Base-by-base conservation (phyloP, 2,113 vertebrate species). In the Prietella phreatophila region DNA sequence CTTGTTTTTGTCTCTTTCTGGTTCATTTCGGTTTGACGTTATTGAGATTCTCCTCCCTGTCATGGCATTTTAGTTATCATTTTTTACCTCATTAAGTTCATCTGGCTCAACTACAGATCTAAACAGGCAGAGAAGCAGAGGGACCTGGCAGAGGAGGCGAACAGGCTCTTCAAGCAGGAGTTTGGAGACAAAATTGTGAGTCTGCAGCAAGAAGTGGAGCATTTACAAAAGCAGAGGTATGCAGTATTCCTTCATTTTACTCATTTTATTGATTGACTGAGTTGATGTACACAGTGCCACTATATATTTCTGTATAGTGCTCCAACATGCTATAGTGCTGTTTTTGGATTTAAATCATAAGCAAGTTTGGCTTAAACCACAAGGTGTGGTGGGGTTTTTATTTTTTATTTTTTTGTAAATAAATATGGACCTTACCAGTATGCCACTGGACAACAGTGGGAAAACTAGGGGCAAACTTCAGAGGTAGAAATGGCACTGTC, bases 101-200 rank as follows among this genome's bases (percentile, higher is more conserved):
- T 97, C 88, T 98, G 96, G 96, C 96, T 94, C 96, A 96, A 95
- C 96, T 94, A 96, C 96, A 99, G 98, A 98, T 97, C 95, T 94
- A 97, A 96, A 86, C 97, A 97, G 95, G 96, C 96, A 0, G 97
- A 98, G 94, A 94, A 91, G 88, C 95, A 96, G 86, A 93, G 96
- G 85, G 96, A 96, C 89, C 93, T 96, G 91, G 98, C 97, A 0
- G 87, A 96, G 36, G 95, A 97, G 92, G 98, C 97, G 91, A 99
- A 97, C 93, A 95, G 97, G 2, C 97, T 99, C 94, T 99, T 99
- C 96, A 99, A 99, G 92, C 96, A 97, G 93, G 98, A 99, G 88
- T 99, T 99, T 67, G 98, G 98, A 69, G 98, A 99, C 94, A 99
- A 99, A 94, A 99, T 99, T 89, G 96, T 96, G 94, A 97, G 97